Conservation (phyloP, 2,888 invertebrate species). For the Hirtodrosophila trivittata region DNA sequence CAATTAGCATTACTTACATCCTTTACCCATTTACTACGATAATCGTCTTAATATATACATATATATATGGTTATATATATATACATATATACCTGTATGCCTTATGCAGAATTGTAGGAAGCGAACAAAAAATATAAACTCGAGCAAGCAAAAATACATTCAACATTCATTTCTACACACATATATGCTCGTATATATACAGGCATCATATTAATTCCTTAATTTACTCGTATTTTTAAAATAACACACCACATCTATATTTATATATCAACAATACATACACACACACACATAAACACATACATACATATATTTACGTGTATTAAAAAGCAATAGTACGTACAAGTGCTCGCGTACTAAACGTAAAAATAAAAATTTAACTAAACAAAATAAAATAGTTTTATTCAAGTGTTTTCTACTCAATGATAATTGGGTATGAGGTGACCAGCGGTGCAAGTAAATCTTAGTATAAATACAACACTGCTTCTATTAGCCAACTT, state of each 20-base stretch:
- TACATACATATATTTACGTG: slow-evolving; percentile 54
- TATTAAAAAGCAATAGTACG: slow-evolving; percentile 54
- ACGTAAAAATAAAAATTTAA: slow-evolving; percentile 59
- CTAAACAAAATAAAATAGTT: slow-evolving; percentile 16
- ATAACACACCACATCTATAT: slow-evolving; percentile 51
- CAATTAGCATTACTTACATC: slow-evolving; percentile 38
- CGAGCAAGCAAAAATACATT: slow-evolving; percentile 13
- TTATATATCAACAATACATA: slow-evolving; percentile 47
- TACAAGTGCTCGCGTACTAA: slow-evolving; percentile 65
- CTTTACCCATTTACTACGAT: slow-evolving; percentile 43
- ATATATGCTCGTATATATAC: slow-evolving; percentile 9
- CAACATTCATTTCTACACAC: slow-evolving; percentile 46
- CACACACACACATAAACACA: slow-evolving; percentile 37
- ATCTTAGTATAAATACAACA: no score
- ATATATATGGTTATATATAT: no score
- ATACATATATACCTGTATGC: slow-evolving; percentile 6
- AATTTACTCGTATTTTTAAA: slow-evolving; percentile 32
- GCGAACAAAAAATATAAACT: slow-evolving; percentile 30
- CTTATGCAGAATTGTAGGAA: slow-evolving; percentile 43
- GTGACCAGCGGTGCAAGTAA: no score
- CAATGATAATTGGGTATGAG: no score
- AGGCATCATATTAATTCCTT: slow-evolving; percentile 40
- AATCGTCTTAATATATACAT: slow-evolving; percentile 28
- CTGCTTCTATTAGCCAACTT: no score
- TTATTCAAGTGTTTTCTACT: slow-evolving; percentile 4